Evolutionary conservation across 2,888 invertebrate species (phyloP).

Genomic region (Morinoia aosen): DNA sequence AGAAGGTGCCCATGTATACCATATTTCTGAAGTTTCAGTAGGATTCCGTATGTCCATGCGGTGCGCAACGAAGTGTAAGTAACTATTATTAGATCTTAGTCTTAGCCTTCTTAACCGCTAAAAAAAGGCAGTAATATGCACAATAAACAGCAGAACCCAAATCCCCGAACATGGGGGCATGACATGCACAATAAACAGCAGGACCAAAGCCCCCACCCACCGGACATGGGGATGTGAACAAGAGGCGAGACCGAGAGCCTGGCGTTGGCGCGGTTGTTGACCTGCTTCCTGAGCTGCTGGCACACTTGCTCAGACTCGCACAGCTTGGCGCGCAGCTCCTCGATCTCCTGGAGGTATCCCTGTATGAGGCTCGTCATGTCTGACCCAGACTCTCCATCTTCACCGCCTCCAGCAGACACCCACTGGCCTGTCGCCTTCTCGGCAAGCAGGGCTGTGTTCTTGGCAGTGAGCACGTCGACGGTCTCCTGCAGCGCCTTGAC

Average conservation of each 20-base stretch:
- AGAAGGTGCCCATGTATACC: no score
- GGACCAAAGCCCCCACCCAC: slow-evolving; percentile 14
- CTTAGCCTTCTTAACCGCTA: no score
- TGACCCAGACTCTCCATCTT: slow-evolving; percentile 70
- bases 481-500: slow-evolving; percentile 96
- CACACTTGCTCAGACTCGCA: slow-evolving; percentile 88
- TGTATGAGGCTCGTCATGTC: slow-evolving; percentile 81
- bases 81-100: background rate
- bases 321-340: slow-evolving; percentile 88
- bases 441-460: slow-evolving; percentile 85
- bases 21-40: no score
- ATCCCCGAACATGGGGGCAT: slow-evolving; percentile 56
- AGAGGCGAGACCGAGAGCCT: slow-evolving; percentile 68
- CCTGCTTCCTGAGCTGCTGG: slow-evolving; percentile 78
- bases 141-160: background rate
- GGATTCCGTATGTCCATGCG: no score
- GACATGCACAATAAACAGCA: background rate
- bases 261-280: slow-evolving; percentile 68
- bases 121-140: no score
- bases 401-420: slow-evolving; percentile 69
- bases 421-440: slow-evolving; percentile 82
- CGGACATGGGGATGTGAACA: slow-evolving; percentile 65
- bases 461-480: slow-evolving; percentile 85
- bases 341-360: slow-evolving; percentile 91
- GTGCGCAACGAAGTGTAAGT: background rate